Evolutionary conservation across 2,888 invertebrate species (phyloP), one percentile per base, ranked within the genome.

Genomic region (Protula sp.): DNA sequence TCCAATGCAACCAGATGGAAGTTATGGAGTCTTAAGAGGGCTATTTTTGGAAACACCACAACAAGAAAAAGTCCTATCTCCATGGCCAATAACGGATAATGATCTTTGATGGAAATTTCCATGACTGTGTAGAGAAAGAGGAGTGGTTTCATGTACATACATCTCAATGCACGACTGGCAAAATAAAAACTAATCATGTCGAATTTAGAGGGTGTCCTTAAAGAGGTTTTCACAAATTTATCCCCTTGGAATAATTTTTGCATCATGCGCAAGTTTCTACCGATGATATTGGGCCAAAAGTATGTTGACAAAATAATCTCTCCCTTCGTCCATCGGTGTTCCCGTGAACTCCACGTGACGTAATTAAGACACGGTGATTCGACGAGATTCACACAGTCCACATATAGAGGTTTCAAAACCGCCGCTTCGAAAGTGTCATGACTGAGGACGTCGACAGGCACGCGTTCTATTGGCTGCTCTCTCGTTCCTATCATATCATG

Each of bases 341-440:
- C 73, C 2, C 75, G 59, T 14, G 73, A 74, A 57, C 71, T 73
- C 75, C 75, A 75, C 2, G 74, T 71, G 24, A 75, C 66, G 55
- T 73, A 74, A 56, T 75, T 75, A 58, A 70, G 71, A 28, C 71
- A 68, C 0, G 75, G 75, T 1, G 72, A 72, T 55, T 75, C 74
- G 45, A 71, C 59, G 3, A 75, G 55, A 55, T 62, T 69, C 1
- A 70, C 67, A 24, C 72, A 71, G 2, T 72, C 68, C 4, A 71
- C 73, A 60, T 73, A 74, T 4, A 72, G 60, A 0, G 75, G 74
- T 26, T 70, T 63, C 47, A 74, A 58, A 1, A 74, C 62, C 0
- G 74, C 73, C 19, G 74, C 74, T 51, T 74, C 75, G 60, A 74
- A 75, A 3, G 75, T 74, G 56, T 74, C 75, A 57, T 75, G 75